Base-by-base conservation (phyloP, 2,113 vertebrate genomes). In the Tetrax tetrax region DNA sequence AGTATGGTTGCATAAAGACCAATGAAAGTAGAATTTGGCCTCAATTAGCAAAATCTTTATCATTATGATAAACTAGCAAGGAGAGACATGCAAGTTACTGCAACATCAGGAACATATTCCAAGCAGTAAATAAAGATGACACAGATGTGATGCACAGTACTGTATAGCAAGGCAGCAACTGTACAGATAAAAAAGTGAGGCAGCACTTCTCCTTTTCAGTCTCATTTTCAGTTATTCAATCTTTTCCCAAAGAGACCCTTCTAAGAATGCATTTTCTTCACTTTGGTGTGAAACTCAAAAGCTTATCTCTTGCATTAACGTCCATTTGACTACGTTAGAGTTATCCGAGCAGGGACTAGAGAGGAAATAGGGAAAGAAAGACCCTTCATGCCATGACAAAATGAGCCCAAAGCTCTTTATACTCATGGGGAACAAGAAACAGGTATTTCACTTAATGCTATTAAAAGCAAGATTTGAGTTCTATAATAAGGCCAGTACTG, bases 61-160 rank as follows among this genome's bases (percentile, higher is more conserved):
- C 1, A 1, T 66, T 75, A 47, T 0, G 0, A 88, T 33, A 63
- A 94, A 88, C 29, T 29, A 94, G 31, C 29, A 80, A 45, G 48
- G 56, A 77, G 13, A 80, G 12, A 84, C 20, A 24, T 18, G 29
- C 33, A 63, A 78, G 54, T 51, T 69, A 75, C 54, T 57, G 68
- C 35, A 94, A 91, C 51, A 90, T 56, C 85, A 86, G 69, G 43
- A 86, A 71, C 10, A 38, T 51, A 94, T 65, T 96, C 27, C 22
- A 91, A 87, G 51, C 12, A 57, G 54, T 43, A 43, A 89, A 82
- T 53, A 89, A 82, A 84, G 53, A 86, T 60, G 57, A 59, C 10
- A 64, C 69, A 83, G 86, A 38, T 35, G 23, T 22, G 22, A 79
- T 47, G 17, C 13, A 60, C 35, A 37, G 28, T 35, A 38, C 21